These are phyloP conservation scores for Apeira syringaria DNA, from an alignment of 2,888 invertebrate genomes.

Conservation along the genomic window DNA sequence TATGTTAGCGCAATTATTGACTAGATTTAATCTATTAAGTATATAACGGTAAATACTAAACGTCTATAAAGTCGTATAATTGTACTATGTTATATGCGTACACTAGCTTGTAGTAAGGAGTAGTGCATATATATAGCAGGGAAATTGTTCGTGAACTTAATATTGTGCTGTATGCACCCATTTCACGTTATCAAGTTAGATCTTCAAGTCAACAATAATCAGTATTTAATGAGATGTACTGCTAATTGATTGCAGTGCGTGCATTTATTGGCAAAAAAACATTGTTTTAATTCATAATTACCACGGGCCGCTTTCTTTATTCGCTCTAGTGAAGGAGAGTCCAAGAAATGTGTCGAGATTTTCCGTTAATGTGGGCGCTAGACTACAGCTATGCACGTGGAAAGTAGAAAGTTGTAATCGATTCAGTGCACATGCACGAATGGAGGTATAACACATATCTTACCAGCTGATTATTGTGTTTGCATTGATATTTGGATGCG, in stretches of 20 bases:
- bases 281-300: constrained; percentile 41
- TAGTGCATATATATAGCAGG: too few relatives aligned
- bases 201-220: neutral
- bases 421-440: constrained; percentile 80
- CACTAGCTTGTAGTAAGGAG: too few relatives aligned
- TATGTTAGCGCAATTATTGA: too few relatives aligned
- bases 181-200: too few relatives aligned
- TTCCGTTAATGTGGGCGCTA: constrained; percentile 67
- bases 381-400: constrained; percentile 62
- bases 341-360: constrained; percentile 75
- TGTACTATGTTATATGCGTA: too few relatives aligned
- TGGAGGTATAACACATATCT: constrained; percentile 46
- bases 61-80: too few relatives aligned
- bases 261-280: constrained; percentile 34
- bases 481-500: too few relatives aligned
- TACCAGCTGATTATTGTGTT: constrained; percentile 45
- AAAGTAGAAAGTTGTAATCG: constrained; percentile 81
- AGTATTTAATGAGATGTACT: constrained; percentile 8
- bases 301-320: constrained; percentile 67
- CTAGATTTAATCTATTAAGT: too few relatives aligned
- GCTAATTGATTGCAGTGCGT: constrained; percentile 24
- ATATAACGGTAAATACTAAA: too few relatives aligned
- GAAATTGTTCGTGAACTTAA: too few relatives aligned
- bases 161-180: too few relatives aligned
- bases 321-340: constrained; percentile 73